Evolutionary conservation across 2,797 vertebrate species (phyloP).

Genomic region (Sebastes matsubarae): DNA sequence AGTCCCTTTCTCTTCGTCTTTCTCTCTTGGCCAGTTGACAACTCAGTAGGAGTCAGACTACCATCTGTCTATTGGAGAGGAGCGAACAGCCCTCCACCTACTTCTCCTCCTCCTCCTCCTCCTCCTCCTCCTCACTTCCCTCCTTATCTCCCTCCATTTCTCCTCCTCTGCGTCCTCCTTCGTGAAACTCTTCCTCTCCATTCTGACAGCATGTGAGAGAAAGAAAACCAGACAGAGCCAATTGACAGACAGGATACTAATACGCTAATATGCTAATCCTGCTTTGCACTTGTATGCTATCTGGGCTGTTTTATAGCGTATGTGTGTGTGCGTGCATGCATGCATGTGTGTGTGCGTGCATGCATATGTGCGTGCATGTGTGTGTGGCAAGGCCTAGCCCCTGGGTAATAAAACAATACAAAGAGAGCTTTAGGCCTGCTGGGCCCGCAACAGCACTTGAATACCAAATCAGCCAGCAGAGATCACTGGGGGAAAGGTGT

Average conservation of each 20-base stretch:
- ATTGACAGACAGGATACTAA: slow-evolving; percentile 78
- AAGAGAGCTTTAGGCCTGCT: slow-evolving; percentile 79
- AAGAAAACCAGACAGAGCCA: slow-evolving; percentile 62
- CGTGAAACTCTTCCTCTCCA: slow-evolving; percentile 48
- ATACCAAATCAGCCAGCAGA: slow-evolving; percentile 77
- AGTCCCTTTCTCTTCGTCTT: slow-evolving; percentile 34
- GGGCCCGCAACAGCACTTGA: slow-evolving; percentile 72
- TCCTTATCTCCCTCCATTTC: slow-evolving; percentile 35
- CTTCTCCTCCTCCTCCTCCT: not conserved
- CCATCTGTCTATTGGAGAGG: slow-evolving; percentile 73
- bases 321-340: slow-evolving; percentile 42
- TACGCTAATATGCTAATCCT: slow-evolving; percentile 78
- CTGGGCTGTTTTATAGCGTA: slow-evolving; percentile 39
- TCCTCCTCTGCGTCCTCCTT: slow-evolving; percentile 19
- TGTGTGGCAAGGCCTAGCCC: slow-evolving; percentile 67
- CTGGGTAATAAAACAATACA: slow-evolving; percentile 82
- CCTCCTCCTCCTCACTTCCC: slow-evolving; percentile 3
- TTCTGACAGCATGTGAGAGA: slow-evolving; percentile 50
- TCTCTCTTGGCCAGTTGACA: slow-evolving; percentile 70
- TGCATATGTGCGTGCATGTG: slow-evolving; percentile 39
- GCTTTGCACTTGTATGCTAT: slow-evolving; percentile 74
- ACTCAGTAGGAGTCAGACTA: slow-evolving; percentile 73
- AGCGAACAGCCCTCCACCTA: slow-evolving; percentile 46
- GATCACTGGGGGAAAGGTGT: slow-evolving; percentile 72
- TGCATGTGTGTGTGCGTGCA: slow-evolving; percentile 14